Evolutionary conservation across 2,797 vertebrate species (phyloP).

Genomic region (Artibeus jamaicensis): DNA sequence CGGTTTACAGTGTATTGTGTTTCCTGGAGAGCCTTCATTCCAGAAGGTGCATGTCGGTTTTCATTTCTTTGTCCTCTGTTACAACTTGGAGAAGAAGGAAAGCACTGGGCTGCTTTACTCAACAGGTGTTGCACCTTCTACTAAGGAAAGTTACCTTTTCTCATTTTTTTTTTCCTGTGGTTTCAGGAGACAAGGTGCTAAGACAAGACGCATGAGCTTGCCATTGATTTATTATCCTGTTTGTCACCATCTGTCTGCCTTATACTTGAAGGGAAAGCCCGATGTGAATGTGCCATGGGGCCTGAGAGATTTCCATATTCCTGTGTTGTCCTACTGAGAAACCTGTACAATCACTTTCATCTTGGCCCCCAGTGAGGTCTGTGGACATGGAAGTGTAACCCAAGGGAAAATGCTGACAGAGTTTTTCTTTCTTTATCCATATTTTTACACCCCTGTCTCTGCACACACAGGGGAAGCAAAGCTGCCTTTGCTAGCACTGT

Average conservation of each 20-base stretch:
- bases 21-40: not conserved
- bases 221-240: not conserved
- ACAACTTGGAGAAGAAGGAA: not conserved
- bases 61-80: not conserved
- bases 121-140: not conserved
- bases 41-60: not conserved
- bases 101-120: not conserved
- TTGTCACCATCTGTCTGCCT: not conserved
- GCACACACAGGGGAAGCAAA: not conserved
- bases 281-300: accelerated
- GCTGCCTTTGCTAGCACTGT: not conserved
- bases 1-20: not conserved
- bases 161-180: not conserved
- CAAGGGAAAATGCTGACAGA: accelerated
- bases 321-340: not conserved
- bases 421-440: not conserved
- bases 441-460: accelerated
- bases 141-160: not conserved
- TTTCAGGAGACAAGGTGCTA: not conserved
- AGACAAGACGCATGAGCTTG: not conserved
- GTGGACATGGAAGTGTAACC: not conserved
- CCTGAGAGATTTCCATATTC: not conserved
- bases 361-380: not conserved
- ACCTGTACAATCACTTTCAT: not conserved
- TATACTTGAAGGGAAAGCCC: not conserved